Evolutionary conservation across 2,888 invertebrate species (phyloP).

Genomic region (Strigamia crassipes): DNA sequence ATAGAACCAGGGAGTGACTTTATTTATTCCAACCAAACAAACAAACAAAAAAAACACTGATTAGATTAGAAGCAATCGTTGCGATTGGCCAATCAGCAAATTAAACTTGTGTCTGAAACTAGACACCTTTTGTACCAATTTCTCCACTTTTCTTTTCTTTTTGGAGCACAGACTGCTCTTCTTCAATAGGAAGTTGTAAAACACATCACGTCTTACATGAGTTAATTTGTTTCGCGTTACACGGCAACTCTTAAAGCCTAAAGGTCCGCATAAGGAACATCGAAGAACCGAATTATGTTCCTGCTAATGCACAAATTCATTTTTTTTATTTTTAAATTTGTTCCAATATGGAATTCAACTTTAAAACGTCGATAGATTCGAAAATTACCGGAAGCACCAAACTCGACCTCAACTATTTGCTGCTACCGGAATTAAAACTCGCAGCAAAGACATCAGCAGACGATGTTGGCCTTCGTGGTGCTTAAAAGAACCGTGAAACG

Average conservation of each 20-base stretch:
- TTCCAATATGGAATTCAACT: background rate
- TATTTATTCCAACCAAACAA: too few species aligned
- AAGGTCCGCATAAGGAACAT: background rate
- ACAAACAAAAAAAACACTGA: too few species aligned
- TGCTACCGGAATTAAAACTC: too few species aligned
- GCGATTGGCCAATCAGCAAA: too few species aligned
- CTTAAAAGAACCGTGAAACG: background rate
- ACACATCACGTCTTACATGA: background rate
- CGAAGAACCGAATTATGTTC: background rate
- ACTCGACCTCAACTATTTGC: background rate
- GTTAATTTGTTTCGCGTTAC: background rate
- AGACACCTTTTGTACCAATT: too few species aligned
- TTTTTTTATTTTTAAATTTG: background rate
- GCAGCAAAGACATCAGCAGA: background rate
- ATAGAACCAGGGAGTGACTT: too few species aligned
- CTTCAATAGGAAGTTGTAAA: background rate
- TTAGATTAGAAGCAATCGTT: too few species aligned
- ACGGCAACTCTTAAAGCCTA: background rate
- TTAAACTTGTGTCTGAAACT: too few species aligned
- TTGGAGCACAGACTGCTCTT: too few species aligned
- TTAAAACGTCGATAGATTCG: background rate
- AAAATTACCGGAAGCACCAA: background rate
- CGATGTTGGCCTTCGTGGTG: background rate
- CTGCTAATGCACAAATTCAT: background rate
- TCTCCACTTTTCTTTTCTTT: too few species aligned